Conservation (phyloP, 2,888 invertebrate species). For the Rhyacophila evoluta region DNA sequence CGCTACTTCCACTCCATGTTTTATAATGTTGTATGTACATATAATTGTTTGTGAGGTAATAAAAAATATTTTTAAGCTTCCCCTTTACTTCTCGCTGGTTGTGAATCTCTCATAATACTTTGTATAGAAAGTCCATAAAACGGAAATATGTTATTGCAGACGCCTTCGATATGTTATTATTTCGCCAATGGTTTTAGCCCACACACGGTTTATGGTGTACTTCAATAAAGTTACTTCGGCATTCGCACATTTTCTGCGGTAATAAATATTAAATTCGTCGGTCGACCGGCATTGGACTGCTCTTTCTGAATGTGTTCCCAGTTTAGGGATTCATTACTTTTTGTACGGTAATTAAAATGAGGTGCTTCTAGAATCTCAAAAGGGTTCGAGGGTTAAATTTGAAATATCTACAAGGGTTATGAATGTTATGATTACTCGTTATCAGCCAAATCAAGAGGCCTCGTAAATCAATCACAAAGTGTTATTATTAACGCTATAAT, state of each 20-base stretch:
- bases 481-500: neutral
- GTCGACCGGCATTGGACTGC: slow-evolving; percentile 30
- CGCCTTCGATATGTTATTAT: slow-evolving; percentile 29
- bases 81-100: neutral
- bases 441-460: slow-evolving; percentile 16
- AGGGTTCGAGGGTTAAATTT: slow-evolving; percentile 11
- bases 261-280: slow-evolving; percentile 35
- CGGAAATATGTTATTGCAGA: slow-evolving; percentile 7
- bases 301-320: slow-evolving; percentile 9
- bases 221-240: slow-evolving; percentile 20
- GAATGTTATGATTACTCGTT: slow-evolving; percentile 12
- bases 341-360: neutral
- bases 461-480: slow-evolving; percentile 24
- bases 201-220: slow-evolving; percentile 29
- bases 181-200: slow-evolving; percentile 11
- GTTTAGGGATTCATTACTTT: slow-evolving; percentile 25
- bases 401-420: neutral
- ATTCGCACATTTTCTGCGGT: slow-evolving; percentile 32
- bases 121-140: slow-evolving; percentile 23
- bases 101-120: neutral
- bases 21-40: too few species aligned
- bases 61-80: too few species aligned
- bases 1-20: too few species aligned
- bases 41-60: too few species aligned
- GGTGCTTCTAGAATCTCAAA: slow-evolving; percentile 16